Base-by-base conservation (phyloP, 1,140 invertebrate species). In the Saccostrea glomerata region DNA sequence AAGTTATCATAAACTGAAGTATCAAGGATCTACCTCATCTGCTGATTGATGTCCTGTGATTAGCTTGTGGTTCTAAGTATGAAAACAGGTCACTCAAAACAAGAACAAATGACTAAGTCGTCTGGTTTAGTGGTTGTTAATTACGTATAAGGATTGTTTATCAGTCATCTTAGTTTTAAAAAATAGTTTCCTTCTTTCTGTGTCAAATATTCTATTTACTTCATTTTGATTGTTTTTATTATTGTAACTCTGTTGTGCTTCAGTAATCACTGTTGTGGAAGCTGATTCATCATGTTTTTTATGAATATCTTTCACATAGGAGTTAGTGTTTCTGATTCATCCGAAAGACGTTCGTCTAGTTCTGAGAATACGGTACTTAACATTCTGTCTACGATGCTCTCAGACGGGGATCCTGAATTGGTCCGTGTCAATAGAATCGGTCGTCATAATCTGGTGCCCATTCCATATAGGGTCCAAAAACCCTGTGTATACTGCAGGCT, bases 381-480 rank as follows among this genome's bases (percentile, higher is more conserved):
- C 25, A 77, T 77, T 36, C 25, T 77, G 25, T 77, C 70, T 13
- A 77, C 70, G 3, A 77, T 77, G 70, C 70, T 77, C 30, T 77
- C 70, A 13, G 70, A 77, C 15, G 70, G 70, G 12, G 70, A 77
- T 30, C 70, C 70, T 3, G 70, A 77, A 25, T 30, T 77, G 30
- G 70, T 77, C 1, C 23, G 70, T 30, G 70, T 77, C 13, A 36
- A 30, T 77, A 25, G 70, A 5, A 30, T 77, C 70, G 70, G 70
- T 25, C 23, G 25, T 36, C 70, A 77, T 15, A 77, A 30, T 25
- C 25, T 77, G 25, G 25, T 36, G 12, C 70, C 70, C 23, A 30
- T 30, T 30, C 25, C 70, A 15, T 77, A 30, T 25, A 25, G 70
- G 15, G 3, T 30, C 13, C 70, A 77, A 12, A 77, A 25, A 17